Evolutionary conservation across 2,888 invertebrate species (phyloP).

Genomic region (Phoenoteleia sp.): DNA sequence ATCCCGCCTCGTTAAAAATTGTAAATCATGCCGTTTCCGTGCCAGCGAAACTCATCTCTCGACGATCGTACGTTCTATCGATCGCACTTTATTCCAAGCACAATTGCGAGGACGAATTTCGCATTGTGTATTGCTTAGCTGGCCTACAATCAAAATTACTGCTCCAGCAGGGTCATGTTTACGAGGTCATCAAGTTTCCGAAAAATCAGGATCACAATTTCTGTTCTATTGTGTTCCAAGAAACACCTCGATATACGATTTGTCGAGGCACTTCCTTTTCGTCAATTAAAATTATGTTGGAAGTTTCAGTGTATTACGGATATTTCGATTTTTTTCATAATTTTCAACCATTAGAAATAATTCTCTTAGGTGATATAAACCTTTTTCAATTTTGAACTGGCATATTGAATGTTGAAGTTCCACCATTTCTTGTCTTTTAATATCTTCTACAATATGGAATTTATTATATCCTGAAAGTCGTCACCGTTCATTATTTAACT

Average conservation of each 20-base stretch:
- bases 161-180: conserved; percentile 17
- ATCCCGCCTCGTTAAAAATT: conserved; percentile 52
- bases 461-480: no score
- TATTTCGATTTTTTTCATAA: no score
- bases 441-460: no score
- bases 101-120: conserved; percentile 15
- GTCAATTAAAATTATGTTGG: no score
- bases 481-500: no score
- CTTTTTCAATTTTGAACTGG: no score
- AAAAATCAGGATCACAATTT: conserved; percentile 31
- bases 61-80: conserved; percentile 36
- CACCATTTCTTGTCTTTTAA: no score
- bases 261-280: no score
- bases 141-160: conserved; percentile 1
- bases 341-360: no score
- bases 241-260: neutral
- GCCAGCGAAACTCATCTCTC: conserved; percentile 33
- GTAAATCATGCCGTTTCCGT: conserved; percentile 49
- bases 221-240: neutral
- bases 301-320: no score
- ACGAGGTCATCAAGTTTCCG: conserved; percentile 27
- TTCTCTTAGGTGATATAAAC: no score
- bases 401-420: no score
- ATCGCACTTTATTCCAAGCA: conserved; percentile 52
- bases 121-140: conserved; percentile 24